Conservation (phyloP, 1,140 invertebrate genomes). For the Tribolium castaneum region DNA sequence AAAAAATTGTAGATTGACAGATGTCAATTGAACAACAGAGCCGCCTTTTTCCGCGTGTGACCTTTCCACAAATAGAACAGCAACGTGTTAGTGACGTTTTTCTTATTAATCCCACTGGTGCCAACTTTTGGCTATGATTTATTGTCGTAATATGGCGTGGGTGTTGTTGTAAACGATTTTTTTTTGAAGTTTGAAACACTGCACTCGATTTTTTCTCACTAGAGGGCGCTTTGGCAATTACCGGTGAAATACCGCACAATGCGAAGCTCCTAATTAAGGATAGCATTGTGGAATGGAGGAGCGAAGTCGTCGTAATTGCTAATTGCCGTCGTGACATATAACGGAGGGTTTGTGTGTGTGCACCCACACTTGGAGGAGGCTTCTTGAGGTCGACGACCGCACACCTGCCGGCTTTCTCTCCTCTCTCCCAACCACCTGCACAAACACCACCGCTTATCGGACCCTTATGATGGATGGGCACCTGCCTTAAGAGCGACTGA, state of each 20-base stretch:
- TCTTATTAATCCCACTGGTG: constrained; percentile 12
- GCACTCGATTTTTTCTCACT: neutral
- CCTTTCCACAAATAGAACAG: constrained; percentile 2
- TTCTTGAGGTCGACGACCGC: constrained; percentile 12
- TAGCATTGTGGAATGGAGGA: neutral
- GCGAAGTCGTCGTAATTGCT: constrained; percentile 19
- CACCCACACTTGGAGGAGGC: constrained; percentile 5
- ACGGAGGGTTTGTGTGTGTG: constrained; percentile 11
- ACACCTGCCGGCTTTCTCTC: constrained; percentile 24
- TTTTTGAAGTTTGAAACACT: neutral
- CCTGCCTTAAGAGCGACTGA: neutral
- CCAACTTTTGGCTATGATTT: constrained; percentile 8
- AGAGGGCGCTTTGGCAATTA: constrained; percentile 13
- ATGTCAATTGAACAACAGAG: neutral
- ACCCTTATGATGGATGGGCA: constrained; percentile 17
- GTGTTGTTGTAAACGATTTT: neutral
- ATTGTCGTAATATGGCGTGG: constrained; percentile 1
- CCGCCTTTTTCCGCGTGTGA: constrained; percentile 3
- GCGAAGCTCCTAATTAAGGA: constrained; percentile 14
- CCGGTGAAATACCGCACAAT: constrained; percentile 8
- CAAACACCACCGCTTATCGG: constrained; percentile 27
- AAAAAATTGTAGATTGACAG: neutral
- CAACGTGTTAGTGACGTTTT: neutral
- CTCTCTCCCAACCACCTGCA: constrained; percentile 30
- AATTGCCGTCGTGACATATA: constrained; percentile 25